phyloP scores from a whole-genome alignment of 2,888 invertebrate species.

The Villa cingulata region DNA sequence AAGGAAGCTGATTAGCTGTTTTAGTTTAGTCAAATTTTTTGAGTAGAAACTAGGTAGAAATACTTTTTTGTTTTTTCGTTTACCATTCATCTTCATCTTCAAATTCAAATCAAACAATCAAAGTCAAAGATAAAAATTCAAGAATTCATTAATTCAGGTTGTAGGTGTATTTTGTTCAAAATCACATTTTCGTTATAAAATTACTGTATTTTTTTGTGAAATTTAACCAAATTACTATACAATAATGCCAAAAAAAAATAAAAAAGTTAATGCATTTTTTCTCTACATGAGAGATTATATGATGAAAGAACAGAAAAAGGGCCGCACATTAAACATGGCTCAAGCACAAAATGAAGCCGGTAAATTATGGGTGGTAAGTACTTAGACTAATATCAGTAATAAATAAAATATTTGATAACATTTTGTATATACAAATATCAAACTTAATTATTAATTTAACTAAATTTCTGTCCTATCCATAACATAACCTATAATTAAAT shows the following conservation, averaged over 20 bases:
- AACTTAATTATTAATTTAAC: background rate
- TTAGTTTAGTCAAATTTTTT: no score
- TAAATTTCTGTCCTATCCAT: background rate
- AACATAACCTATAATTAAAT: slow-evolving; percentile 5
- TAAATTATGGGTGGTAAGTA: slow-evolving; percentile 23
- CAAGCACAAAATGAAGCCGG: slow-evolving; percentile 23
- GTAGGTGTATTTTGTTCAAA: no score
- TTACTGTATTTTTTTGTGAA: no score
- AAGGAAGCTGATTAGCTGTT: no score
- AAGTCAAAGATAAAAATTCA: no score
- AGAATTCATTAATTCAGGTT: no score
- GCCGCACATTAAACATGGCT: slow-evolving; percentile 7
- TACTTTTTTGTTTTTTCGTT: no score
- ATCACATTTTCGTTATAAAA: no score
- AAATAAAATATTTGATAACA: background rate
- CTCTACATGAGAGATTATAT: slow-evolving; percentile 1
- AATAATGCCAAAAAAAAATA: slow-evolving; percentile 1
- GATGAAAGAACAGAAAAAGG: background rate
- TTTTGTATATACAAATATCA: background rate
- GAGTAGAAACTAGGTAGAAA: no score
- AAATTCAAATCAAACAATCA: no score
- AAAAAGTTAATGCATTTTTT: slow-evolving; percentile 3
- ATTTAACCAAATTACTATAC: no score
- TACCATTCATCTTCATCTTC: no score
- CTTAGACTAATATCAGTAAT: background rate